Evolutionary conservation across 1,140 invertebrate genomes (phyloP).

Genomic region (Campoletis sonorensis): DNA sequence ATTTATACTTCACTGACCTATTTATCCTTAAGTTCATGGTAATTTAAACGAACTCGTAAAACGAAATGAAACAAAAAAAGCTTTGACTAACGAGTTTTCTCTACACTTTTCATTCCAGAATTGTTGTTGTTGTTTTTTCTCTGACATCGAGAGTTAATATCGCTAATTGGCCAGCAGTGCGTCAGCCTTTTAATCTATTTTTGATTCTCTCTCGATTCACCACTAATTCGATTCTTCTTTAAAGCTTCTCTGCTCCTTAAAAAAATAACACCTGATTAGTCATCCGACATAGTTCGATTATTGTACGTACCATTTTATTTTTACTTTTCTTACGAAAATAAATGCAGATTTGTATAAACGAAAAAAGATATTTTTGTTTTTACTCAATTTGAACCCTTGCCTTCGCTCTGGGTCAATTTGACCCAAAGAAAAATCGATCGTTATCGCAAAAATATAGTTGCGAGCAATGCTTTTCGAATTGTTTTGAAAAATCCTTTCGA

Average conservation of each 20-base stretch:
- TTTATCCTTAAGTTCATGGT: slow-evolving; percentile 36
- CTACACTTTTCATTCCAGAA: too few relatives aligned
- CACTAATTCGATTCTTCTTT: neutral
- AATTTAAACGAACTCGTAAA: neutral
- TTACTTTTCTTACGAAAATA: slow-evolving; percentile 40
- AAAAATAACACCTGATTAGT: slow-evolving; percentile 29
- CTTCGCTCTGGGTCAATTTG: too few relatives aligned
- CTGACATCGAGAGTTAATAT: too few relatives aligned
- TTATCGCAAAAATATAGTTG: too few relatives aligned
- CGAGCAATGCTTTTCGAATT: too few relatives aligned
- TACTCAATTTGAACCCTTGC: too few relatives aligned
- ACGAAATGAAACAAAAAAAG: neutral
- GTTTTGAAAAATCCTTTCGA: too few relatives aligned
- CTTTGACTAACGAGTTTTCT: too few relatives aligned
- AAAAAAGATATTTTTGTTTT: too few relatives aligned
- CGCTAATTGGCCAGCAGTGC: too few relatives aligned
- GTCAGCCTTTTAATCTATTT: neutral
- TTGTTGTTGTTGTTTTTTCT: too few relatives aligned
- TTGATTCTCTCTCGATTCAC: neutral
- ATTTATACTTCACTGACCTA: slow-evolving; percentile 54
- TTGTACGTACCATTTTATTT: slow-evolving; percentile 36
- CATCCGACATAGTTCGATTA: slow-evolving; percentile 37
- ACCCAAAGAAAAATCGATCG: too few relatives aligned
- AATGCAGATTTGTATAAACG: slow-evolving; percentile 33
- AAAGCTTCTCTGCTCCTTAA: neutral